A percentile compares a stretch with the other conserved stretches of the same genome.
phyloP scores from a whole-genome alignment of 2,113 vertebrate genomes.

The Cyphomyrus discorhynchus region DNA sequence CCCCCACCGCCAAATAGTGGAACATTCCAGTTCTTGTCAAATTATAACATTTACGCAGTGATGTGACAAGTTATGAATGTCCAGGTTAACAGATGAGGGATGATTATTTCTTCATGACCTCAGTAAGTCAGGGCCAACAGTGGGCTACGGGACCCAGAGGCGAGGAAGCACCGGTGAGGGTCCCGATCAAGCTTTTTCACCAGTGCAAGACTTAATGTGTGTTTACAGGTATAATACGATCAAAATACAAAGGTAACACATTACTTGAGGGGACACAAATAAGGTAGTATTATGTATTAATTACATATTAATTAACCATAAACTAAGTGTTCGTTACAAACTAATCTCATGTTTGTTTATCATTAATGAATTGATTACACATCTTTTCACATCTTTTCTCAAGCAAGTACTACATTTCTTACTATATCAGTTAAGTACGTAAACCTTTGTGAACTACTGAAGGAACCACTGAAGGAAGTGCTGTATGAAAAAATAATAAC shows the following conservation, averaged over 20 bases:
- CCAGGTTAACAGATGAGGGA: background rate
- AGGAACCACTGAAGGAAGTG: background rate
- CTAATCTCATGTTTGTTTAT: background rate
- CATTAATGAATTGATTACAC: background rate
- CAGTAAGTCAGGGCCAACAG: background rate
- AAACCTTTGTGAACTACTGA: background rate
- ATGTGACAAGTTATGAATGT: conserved; percentile 1
- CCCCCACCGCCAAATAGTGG: background rate
- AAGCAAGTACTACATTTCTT: background rate
- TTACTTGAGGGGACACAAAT: background rate
- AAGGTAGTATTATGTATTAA: background rate
- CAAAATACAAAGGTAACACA: background rate
- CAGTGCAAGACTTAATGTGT: background rate
- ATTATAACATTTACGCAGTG: conserved; percentile 11
- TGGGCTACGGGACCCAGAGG: background rate
- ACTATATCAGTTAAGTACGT: background rate
- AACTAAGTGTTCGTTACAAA: background rate
- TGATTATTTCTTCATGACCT: background rate
- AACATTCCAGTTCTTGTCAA: background rate
- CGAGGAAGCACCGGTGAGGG: background rate
- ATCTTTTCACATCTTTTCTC: background rate
- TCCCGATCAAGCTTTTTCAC: background rate
- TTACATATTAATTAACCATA: background rate
- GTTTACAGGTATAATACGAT: background rate
- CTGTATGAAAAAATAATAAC: background rate